Conservation (phyloP, 1,140 invertebrate species). For the Halotydeus destructor region DNA sequence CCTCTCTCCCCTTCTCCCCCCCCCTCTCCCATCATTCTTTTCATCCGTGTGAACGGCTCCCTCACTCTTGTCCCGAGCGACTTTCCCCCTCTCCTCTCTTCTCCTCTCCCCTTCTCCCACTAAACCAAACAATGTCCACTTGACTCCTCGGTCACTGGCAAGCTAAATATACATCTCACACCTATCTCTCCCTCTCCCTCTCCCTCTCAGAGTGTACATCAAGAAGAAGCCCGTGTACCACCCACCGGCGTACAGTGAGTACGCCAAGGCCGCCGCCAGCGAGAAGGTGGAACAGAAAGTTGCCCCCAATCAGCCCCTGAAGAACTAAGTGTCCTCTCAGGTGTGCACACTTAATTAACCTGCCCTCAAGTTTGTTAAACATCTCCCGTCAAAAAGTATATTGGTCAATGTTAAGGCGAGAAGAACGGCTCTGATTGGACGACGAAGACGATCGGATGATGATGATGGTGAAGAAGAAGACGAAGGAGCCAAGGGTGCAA, state of each 20-base stretch:
- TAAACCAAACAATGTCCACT: neutral
- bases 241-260: constrained; percentile 13
- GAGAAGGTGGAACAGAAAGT: constrained; percentile 10
- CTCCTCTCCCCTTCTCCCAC: neutral
- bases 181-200: neutral
- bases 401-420: too few relatives aligned
- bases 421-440: too few relatives aligned
- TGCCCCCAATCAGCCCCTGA: neutral
- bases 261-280: constrained; percentile 11
- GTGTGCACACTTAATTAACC: too few relatives aligned
- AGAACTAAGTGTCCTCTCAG: too few relatives aligned
- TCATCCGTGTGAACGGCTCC: neutral
- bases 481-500: neutral
- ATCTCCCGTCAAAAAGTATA: too few relatives aligned
- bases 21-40: neutral
- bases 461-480: neutral
- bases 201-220: constrained; percentile 13
- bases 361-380: too few relatives aligned
- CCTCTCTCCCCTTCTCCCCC: constrained; percentile 5
- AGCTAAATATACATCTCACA: neutral
- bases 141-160: constrained; percentile 1
- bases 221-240: constrained; percentile 17
- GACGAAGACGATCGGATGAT: too few relatives aligned
- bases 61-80: neutral
- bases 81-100: neutral